Evolutionary conservation across 2,888 invertebrate species (phyloP).

Genomic region (Aricia artaxerxes): DNA sequence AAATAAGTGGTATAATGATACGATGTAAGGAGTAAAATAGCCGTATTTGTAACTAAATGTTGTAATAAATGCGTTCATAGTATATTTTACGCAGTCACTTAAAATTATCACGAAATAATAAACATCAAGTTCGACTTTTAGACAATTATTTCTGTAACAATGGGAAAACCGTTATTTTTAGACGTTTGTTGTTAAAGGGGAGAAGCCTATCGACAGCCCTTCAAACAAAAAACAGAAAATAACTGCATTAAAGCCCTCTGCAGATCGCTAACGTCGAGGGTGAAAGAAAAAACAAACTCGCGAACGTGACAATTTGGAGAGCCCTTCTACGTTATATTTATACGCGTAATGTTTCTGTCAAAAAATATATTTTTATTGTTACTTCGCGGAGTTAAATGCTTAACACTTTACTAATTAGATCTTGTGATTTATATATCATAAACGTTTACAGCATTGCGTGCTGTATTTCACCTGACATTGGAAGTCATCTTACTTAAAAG

Average conservation of each 20-base stretch:
- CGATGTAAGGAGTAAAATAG: too few species aligned
- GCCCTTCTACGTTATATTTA: background rate
- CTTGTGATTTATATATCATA: too few species aligned
- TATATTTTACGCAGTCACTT: background rate
- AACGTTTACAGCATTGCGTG: too few species aligned
- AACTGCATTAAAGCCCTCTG: slow-evolving; percentile 18
- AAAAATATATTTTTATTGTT: background rate
- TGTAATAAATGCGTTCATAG: background rate
- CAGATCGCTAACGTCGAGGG: background rate
- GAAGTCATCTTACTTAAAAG: too few species aligned
- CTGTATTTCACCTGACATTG: too few species aligned
- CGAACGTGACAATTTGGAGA: background rate
- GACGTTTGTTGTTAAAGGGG: slow-evolving; percentile 15
- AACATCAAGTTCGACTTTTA: background rate
- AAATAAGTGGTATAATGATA: too few species aligned
- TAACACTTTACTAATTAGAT: background rate
- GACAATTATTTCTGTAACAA: slow-evolving; percentile 15
- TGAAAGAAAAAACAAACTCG: background rate
- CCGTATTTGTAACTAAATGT: too few species aligned
- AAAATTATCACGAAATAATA: background rate
- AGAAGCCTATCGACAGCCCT: slow-evolving; percentile 9
- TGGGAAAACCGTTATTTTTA: background rate
- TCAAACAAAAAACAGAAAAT: slow-evolving; percentile 20
- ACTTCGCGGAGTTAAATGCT: background rate
- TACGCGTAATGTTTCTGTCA: background rate